Evolutionary conservation across 2,888 invertebrate genomes (phyloP), one percentile per base, ranked within the genome.

Genomic region (Notocelia uddmanniana): DNA sequence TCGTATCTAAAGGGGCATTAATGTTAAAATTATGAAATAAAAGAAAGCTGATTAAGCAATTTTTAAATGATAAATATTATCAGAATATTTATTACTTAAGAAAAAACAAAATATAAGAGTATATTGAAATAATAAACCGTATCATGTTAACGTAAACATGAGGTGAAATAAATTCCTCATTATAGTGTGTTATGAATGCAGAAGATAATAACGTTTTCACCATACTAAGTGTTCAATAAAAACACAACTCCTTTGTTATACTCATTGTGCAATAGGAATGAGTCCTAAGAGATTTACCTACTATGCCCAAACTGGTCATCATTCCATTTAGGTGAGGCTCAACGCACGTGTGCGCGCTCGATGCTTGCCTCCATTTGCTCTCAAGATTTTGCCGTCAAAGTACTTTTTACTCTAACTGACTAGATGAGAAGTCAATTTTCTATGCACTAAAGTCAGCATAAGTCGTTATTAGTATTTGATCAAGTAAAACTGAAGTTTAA

Each of bases 301-400:
- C 69, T 52, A 54, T 80, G 80, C 82, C 85, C 80, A 82, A 85
- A 89, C 87, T 87, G 88, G 89, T 87, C 87, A 88, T 88, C 88
- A 89, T 90, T 91, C 88, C 88, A 89, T 90, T 91, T 89, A 87
- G 91, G 86, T 88, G 89, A 90, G 87, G 88, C 83, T 89, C 85
- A 81, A 88, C 90, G 86, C 92, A 92, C 92, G 92, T 92, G 91
- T 90, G 89, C 85, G 81, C 83, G 82, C 86, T 82, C 83, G 82
- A 87, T 86, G 88, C 88, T 83, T 85, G 82, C 80, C 81, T 84
- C 79, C 80, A 79, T 70, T 78, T 76, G 78, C 76, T 77, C 77
- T 79, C 73, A 48, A 73, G 21, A 18, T 26, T 70, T 34, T 45
- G 23, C 11, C 21, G 52, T 58, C 73, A 80, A 26, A n/a, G 74